Percentiles rank a stretch among this genome's conserved stretches.
Evolutionary conservation across 1,140 invertebrate genomes (phyloP).

Genomic region (Drosophila quadrilineata): DNA sequence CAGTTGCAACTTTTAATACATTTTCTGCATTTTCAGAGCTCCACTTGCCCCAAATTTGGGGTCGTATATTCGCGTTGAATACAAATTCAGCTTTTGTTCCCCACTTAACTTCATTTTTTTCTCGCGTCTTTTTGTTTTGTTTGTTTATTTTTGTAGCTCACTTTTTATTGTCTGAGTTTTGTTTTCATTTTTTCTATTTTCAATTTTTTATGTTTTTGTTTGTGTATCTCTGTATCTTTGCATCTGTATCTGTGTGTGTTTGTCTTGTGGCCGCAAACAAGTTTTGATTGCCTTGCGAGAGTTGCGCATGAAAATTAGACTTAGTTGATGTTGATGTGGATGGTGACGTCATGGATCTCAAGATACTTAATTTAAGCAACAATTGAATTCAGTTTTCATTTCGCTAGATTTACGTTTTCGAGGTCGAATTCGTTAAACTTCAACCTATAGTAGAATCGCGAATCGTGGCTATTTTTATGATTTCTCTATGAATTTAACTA

Average conservation of each 20-base stretch:
- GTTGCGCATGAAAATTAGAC: conserved; percentile 47
- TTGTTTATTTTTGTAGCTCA: conserved; percentile 51
- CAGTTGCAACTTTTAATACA: conserved; percentile 37
- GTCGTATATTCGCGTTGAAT: conserved; percentile 44
- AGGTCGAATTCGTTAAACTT: conserved; percentile 54
- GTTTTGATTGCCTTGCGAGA: conserved; percentile 63
- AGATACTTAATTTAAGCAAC: conserved; percentile 54
- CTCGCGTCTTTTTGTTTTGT: conserved; percentile 13
- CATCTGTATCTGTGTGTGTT: conserved; percentile 29
- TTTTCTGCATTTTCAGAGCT: conserved; percentile 15
- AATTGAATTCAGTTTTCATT: conserved; percentile 54
- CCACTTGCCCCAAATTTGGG: no score
- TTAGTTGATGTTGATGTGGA: conserved; percentile 13
- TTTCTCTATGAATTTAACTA: no score
- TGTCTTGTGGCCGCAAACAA: conserved; percentile 60
- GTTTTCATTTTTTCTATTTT: conserved; percentile 23
- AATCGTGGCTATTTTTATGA: no score
- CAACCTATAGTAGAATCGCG: no score
- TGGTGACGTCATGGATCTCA: conserved; percentile 58
- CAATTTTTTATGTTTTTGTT: conserved; percentile 18
- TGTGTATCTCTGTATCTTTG: conserved; percentile 40
- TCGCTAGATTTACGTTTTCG: conserved; percentile 39
- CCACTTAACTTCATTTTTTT: conserved; percentile 64
- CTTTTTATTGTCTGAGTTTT: conserved; percentile 25
- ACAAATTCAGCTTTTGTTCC: conserved; percentile 58